Evolutionary conservation across 2,113 vertebrate species (phyloP), one percentile per base, ranked within the genome.

Genomic region (Oceanodroma tethys): DNA sequence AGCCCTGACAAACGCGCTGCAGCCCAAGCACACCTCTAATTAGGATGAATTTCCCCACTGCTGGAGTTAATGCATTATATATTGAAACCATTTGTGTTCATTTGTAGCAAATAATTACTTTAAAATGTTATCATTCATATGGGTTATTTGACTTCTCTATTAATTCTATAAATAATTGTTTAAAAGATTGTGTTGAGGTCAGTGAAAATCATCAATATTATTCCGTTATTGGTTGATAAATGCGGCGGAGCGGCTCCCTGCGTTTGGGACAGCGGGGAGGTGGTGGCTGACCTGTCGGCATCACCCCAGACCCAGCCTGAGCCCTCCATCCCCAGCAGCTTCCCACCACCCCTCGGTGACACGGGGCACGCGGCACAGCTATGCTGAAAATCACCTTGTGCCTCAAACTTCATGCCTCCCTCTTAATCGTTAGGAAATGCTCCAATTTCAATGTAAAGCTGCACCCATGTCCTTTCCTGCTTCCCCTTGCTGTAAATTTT

Each of bases 81-180:
- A 94, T 95, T 66, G 81, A 89, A 94, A 88, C 76, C 29, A 94
- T 95, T 97, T 97, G 86, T 97, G 95, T 95, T 97, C 88, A 95
- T 97, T 94, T 97, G 93, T 88, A 91, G 92, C 56, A 95, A 95
- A 94, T 88, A 95, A 95, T 96, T 91, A 73, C 65, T 92, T 93
- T 90, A 59, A 97, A 93, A 94, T 30, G 74, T 81, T 96, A 88
- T 90, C 47, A 87, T 96, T 97, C 85, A 80, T 96, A 95, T 72
- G 83, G 63, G 38, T 94, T 97, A 86, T 95, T 96, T 97, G 92
- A 97, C 71, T 97, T 95, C 94, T 97, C 86, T 95, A 97, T 97
- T 97, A 97, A 95, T 95, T 63, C 58, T 78, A 58, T 60, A 81
- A 95, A 74, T 91, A 94, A 95, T 84, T 83, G 58, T 95, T 96